Percentiles rank a stretch among this genome's conserved stretches.
These are phyloP conservation scores for Heliconius charithonia DNA, from an alignment of 2,888 invertebrate species.

Conservation along the genomic window DNA sequence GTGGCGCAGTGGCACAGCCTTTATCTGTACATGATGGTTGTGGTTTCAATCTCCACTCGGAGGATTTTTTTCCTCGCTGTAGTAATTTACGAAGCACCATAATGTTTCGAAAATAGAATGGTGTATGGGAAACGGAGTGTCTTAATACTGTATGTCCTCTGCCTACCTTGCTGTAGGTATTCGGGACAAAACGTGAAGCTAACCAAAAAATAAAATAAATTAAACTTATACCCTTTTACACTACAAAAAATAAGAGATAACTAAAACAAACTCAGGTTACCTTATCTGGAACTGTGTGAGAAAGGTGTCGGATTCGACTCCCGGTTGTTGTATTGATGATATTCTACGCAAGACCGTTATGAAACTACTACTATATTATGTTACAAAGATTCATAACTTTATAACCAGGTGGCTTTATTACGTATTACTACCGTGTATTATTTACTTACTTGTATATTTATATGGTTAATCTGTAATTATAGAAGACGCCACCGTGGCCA, in stretches of 20 bases:
- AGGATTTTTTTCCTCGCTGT: too few species aligned
- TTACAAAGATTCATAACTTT: background rate
- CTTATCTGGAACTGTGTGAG: conserved; percentile 59
- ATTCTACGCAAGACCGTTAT: conserved; percentile 32
- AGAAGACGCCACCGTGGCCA: background rate
- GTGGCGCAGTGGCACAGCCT: too few species aligned
- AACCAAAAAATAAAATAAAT: background rate
- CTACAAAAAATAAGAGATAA: conserved; percentile 2
- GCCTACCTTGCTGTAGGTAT: background rate
- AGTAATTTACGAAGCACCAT: too few species aligned
- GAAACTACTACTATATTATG: conserved; percentile 34
- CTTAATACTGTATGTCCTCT: too few species aligned
- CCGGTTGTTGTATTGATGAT: conserved; percentile 49
- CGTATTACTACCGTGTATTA: too few species aligned
- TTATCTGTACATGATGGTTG: too few species aligned
- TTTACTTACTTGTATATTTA: background rate
- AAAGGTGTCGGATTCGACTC: conserved; percentile 68
- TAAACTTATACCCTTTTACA: background rate
- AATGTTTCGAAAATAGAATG: too few species aligned
- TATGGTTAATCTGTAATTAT: background rate
- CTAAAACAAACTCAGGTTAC: conserved; percentile 52
- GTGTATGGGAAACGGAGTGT: too few species aligned
- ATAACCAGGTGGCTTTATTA: conserved; percentile 15
- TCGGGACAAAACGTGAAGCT: background rate
- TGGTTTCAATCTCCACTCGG: too few species aligned